phyloP scores from a whole-genome alignment of 2,113 vertebrate genomes.

The Thoracochromis brauschi region DNA sequence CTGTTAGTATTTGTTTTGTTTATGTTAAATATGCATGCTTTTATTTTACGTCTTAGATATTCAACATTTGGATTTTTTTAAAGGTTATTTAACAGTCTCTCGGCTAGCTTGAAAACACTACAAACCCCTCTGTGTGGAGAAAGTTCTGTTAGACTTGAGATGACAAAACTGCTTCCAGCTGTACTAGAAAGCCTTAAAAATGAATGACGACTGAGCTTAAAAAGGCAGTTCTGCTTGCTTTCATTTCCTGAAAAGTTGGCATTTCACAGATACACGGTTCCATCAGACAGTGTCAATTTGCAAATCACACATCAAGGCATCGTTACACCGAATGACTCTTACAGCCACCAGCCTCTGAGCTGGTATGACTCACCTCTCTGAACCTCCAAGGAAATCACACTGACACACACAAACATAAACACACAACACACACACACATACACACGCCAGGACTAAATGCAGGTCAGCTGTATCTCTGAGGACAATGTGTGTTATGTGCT shows the following conservation, averaged over 20 bases:
- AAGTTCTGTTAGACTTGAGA: neutral
- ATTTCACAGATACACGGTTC: constrained; percentile 17
- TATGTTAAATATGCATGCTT: neutral
- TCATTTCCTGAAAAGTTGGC: constrained; percentile 25
- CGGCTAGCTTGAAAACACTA: neutral
- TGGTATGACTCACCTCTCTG: constrained; percentile 49
- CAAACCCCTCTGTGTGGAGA: neutral
- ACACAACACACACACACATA: neutral
- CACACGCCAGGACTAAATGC: neutral
- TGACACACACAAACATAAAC: neutral
- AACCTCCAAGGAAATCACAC: constrained; percentile 36
- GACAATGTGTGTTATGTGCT: neutral
- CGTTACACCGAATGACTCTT: neutral
- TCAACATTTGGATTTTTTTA: neutral
- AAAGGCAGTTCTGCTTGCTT: neutral
- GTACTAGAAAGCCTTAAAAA: neutral
- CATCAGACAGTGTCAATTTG: constrained; percentile 27
- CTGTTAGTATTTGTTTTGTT: neutral
- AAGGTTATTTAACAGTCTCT: neutral
- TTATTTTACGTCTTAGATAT: neutral
- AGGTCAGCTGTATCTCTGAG: neutral
- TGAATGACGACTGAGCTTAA: neutral
- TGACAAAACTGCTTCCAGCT: neutral
- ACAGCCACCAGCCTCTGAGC: constrained; percentile 26
- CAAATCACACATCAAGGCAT: constrained; percentile 36